Base-by-base conservation (phyloP, 2,888 invertebrate genomes). In the Acanthosepion pharaonis region DNA sequence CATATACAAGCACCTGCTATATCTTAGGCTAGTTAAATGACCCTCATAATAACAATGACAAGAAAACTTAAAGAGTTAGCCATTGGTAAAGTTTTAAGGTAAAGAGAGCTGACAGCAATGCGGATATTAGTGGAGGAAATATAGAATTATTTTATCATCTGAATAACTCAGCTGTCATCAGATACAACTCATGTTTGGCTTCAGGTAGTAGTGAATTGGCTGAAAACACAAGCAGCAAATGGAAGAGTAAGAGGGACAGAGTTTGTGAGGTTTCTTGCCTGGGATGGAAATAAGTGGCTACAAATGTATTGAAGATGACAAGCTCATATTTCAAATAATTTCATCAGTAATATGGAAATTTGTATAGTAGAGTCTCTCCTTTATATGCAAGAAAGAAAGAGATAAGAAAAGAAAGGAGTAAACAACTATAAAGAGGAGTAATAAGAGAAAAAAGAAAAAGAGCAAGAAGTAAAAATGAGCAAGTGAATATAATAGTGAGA, bases 11-110 rank as follows among this genome's bases (percentile, higher is more conserved):
- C 78, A 78, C 11, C 78, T 33, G 78, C 33, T 78, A 78, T 78
- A 2, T 78, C n/a, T n/a, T 78, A 78, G 78, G n/a, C 78, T 15
- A 18, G n/a, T 33, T 78, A 78, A 78, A 78, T 78, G 78, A 78
- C n/a, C n/a, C 78, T n/a, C n/a, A n/a, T 78, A 78, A 78, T 78
- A 78, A 78, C 15, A 78, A 78, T 78, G n/a, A n/a, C 33, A 78
- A 78, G 78, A 78, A 78, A 78, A 78, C 78, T 78, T 78, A n/a
- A 64, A 78, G 78, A 78, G 78, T 78, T 23, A 18, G 78, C n/a
- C 78, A n/a, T 78, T 78, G 78, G 78, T 78, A 78, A 78, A 78
- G 78, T 78, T 78, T 78, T 78, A 78, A n/a, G 78, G n/a, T 78
- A 78, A 78, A 78, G 78, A 78, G 78, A 78, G 78, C 78, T 78